Percentiles rank a stretch among this genome's conserved stretches.
Evolutionary conservation across 2,888 invertebrate species (phyloP).

Genomic region (Drosophila mimetica): DNA sequence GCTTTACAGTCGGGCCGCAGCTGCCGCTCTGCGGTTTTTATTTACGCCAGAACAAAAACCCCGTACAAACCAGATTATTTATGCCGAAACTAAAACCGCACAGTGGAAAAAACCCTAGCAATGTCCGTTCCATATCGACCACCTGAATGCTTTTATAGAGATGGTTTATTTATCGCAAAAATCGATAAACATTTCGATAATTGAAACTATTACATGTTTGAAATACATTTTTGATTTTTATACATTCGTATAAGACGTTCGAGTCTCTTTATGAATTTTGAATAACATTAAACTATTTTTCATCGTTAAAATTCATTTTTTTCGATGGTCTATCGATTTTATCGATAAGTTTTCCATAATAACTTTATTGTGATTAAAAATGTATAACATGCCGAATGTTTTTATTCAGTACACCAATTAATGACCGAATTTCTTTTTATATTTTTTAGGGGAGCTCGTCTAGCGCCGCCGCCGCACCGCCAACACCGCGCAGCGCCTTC

Average conservation of each 20-base stretch:
- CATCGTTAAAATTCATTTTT: neutral
- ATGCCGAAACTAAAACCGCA: constrained; percentile 45
- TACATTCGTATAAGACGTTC: neutral
- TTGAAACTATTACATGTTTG: too few species aligned
- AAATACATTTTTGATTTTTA: too few species aligned
- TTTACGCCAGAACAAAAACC: constrained; percentile 50
- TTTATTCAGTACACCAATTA: neutral
- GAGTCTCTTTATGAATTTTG: neutral
- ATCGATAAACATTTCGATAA: neutral
- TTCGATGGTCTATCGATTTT: neutral
- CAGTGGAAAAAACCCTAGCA: constrained; percentile 17
- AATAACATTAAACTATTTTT: neutral
- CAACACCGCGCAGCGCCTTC: constrained; percentile 83
- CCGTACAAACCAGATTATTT: constrained; percentile 49
- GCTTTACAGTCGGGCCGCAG: constrained; percentile 52
- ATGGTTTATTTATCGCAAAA: neutral
- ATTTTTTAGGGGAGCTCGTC: constrained; percentile 63
- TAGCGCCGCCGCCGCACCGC: constrained; percentile 81
- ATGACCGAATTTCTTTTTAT: too few species aligned
- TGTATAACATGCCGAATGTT: too few species aligned
- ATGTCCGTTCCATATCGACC: neutral
- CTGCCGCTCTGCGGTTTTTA: constrained; percentile 60
- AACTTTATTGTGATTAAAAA: too few species aligned
- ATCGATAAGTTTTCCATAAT: too few species aligned
- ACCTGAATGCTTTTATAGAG: neutral